Conservation (phyloP, 1,140 invertebrate species). For the Lamellibrachia luymesi region DNA sequence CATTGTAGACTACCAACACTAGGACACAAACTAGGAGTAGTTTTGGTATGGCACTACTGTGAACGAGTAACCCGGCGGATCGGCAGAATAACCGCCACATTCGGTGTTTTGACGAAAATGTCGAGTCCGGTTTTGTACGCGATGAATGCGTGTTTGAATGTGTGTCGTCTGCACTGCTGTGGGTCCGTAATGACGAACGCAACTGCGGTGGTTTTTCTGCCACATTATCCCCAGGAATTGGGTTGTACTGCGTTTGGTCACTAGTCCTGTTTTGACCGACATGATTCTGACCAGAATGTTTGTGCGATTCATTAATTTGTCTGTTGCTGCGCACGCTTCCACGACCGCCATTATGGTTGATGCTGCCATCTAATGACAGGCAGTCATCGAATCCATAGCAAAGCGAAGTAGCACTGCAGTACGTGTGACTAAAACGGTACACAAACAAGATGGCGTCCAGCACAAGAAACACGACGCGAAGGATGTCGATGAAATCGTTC, state of each 20-base stretch:
- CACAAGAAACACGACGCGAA: conserved; percentile 22
- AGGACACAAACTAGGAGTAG: conserved; percentile 5
- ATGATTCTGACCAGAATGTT: conserved; percentile 5
- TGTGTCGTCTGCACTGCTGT: neutral
- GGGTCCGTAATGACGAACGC: neutral
- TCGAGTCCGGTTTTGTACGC: conserved; percentile 3
- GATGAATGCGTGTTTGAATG: neutral
- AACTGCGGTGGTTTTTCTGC: neutral
- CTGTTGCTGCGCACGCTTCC: neutral
- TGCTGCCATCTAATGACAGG: neutral
- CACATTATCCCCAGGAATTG: neutral
- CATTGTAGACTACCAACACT: conserved; percentile 16
- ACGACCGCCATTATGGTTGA: neutral
- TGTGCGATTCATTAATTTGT: conserved; percentile 13
- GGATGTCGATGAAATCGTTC: conserved; percentile 10
- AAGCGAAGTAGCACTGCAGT: conserved; percentile 13
- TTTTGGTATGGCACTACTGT: conserved; percentile 18
- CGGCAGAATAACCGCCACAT: neutral
- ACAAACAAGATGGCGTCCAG: conserved; percentile 26
- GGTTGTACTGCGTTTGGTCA: neutral
- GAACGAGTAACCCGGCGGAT: neutral
- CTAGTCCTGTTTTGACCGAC: neutral
- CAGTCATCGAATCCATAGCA: conserved; percentile 22
- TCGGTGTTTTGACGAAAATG: neutral
- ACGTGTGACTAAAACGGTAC: conserved; percentile 23